Evolutionary conservation across 2,113 vertebrate genomes (phyloP).

Genomic region (Macrotus californicus): DNA sequence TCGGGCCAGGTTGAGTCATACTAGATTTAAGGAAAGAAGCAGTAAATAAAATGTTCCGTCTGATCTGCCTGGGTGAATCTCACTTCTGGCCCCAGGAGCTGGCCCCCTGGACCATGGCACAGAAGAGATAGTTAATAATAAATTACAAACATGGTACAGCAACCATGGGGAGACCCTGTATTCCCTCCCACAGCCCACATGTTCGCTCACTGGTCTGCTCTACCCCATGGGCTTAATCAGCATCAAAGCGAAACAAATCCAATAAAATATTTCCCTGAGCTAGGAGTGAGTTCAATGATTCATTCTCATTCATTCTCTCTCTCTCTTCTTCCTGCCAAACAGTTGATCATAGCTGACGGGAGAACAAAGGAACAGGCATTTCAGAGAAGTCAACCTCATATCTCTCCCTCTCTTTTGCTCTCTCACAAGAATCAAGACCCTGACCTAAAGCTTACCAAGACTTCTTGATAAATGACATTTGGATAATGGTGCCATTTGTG

Average conservation of each 20-base stretch:
- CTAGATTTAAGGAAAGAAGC: slow-evolving; percentile 41
- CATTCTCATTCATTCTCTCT: slow-evolving; percentile 34
- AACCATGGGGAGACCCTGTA: slow-evolving; percentile 70
- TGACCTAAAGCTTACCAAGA: neutral
- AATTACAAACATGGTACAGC: slow-evolving; percentile 76
- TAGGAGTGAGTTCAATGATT: slow-evolving; percentile 73
- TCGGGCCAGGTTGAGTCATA: neutral
- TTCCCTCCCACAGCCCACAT: slow-evolving; percentile 56
- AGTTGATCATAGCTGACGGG: slow-evolving; percentile 72
- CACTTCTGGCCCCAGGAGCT: slow-evolving; percentile 41
- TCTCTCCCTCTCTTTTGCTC: slow-evolving; percentile 36
- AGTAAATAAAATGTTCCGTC: slow-evolving; percentile 50
- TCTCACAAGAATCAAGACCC: slow-evolving; percentile 28
- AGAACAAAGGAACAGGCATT: slow-evolving; percentile 72
- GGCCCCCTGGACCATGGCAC: slow-evolving; percentile 66
- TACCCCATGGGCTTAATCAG: slow-evolving; percentile 82
- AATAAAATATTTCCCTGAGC: slow-evolving; percentile 82
- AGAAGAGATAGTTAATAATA: slow-evolving; percentile 83
- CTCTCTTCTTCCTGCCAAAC: slow-evolving; percentile 55
- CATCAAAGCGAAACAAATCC: slow-evolving; percentile 86
- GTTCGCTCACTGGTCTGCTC: slow-evolving; percentile 67
- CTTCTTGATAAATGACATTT: neutral
- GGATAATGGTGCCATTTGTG: neutral
- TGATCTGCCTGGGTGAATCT: slow-evolving; percentile 36
- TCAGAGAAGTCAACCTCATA: neutral